phyloP scores from a whole-genome alignment of 2,888 invertebrate species.

The Mylabris sibirica region DNA sequence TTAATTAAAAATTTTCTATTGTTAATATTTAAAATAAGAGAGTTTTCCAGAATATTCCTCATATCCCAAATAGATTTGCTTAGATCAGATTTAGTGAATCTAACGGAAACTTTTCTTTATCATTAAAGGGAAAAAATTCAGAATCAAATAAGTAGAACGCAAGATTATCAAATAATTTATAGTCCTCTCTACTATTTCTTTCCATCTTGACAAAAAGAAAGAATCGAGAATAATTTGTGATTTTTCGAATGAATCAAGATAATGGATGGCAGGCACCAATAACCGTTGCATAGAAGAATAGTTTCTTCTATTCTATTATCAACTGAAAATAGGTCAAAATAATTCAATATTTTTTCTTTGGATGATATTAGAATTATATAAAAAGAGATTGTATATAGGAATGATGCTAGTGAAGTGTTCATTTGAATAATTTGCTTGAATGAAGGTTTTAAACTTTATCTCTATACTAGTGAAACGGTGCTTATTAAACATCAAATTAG shows the following conservation, averaged over 20 bases:
- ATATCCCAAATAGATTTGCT: no score
- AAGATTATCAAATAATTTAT: no score
- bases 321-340: not conserved
- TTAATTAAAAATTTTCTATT: no score
- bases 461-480: no score
- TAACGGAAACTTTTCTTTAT: not conserved
- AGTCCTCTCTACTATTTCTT: no score
- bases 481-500: not conserved
- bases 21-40: no score
- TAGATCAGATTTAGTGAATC: not conserved
- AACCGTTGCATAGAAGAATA: no score
- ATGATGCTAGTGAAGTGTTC: not conserved
- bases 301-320: not conserved
- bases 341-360: not conserved
- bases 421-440: not conserved
- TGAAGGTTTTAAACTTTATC: not conserved
- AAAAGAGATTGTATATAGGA: no score
- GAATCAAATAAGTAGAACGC: not conserved
- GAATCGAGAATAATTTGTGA: no score
- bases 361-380: no score
- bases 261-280: not conserved
- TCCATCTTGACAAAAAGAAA: no score
- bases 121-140: not conserved
- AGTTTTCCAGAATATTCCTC: no score
- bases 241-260: not conserved